These are phyloP conservation scores for Betta splendens DNA, from an alignment of 2,797 vertebrate species.

Conservation along the genomic window DNA sequence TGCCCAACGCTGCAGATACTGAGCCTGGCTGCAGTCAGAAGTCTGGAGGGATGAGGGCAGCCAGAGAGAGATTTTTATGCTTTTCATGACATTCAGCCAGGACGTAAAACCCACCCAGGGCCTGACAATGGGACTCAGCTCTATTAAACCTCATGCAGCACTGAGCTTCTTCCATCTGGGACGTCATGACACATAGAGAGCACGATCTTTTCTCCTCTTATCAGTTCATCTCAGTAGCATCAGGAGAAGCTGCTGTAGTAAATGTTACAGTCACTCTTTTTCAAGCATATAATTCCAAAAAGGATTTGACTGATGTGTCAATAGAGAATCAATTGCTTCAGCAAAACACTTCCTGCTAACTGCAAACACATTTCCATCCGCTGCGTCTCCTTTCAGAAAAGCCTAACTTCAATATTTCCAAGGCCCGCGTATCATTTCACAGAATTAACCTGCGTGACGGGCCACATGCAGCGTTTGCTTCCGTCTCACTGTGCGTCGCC, in stretches of 20 bases:
- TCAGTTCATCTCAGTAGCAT: neutral
- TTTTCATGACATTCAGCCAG: no score
- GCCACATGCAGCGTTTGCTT: neutral
- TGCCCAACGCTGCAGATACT: no score
- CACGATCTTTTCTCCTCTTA: neutral
- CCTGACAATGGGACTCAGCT: no score
- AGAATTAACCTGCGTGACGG: neutral
- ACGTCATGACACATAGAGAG: no score
- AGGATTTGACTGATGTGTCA: neutral
- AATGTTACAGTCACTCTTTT: constrained; percentile 1
- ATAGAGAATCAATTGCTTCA: neutral
- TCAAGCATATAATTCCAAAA: neutral
- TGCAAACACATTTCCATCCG: no score
- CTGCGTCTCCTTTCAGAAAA: neutral
- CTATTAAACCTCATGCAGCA: neutral
- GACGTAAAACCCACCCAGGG: no score
- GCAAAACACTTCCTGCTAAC: neutral
- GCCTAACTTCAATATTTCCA: neutral
- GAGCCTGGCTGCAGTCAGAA: neutral
- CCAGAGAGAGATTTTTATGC: no score
- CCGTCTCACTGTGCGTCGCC: neutral
- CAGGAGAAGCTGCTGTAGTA: neutral
- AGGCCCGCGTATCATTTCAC: neutral
- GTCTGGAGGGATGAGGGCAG: no score
- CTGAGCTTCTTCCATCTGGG: neutral